These are phyloP conservation scores for Trichogramma pretiosum DNA, from an alignment of 1,140 invertebrate species.

Conservation along the genomic window DNA sequence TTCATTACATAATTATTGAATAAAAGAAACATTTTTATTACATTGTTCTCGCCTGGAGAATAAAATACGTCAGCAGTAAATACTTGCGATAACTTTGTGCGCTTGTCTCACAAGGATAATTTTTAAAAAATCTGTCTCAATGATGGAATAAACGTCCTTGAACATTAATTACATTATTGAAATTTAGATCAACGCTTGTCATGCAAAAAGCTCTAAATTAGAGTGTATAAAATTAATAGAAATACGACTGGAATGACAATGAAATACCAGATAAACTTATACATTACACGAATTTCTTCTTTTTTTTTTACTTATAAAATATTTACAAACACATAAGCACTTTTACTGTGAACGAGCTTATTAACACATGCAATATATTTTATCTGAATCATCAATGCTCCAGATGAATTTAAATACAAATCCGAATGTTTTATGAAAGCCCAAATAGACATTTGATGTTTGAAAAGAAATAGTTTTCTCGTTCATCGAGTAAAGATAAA, in stretches of 20 bases:
- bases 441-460: background rate
- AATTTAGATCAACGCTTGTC: background rate
- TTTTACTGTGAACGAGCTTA: too few relatives aligned
- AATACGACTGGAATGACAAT: conserved; percentile 32
- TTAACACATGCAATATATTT: too few relatives aligned
- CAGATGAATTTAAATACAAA: too few relatives aligned
- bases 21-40: background rate
- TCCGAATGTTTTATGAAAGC: too few relatives aligned
- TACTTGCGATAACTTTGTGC: conserved; percentile 19
- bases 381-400: too few relatives aligned
- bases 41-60: background rate
- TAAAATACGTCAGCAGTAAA: conserved; percentile 4
- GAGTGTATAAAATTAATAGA: conserved; percentile 19
- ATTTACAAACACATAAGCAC: too few relatives aligned
- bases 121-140: conserved; percentile 11
- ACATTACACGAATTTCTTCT: conserved; percentile 1
- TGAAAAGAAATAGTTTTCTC: conserved; percentile 3
- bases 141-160: conserved; percentile 5
- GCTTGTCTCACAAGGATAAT: conserved; percentile 12
- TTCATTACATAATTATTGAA: background rate
- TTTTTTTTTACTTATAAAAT: background rate
- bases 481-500: too few relatives aligned
- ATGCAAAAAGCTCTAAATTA: conserved; percentile 12
- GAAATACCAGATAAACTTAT: too few relatives aligned
- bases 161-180: background rate